Evolutionary conservation across 1,140 invertebrate genomes (phyloP).

Genomic region (Trigoniulus corallinus): DNA sequence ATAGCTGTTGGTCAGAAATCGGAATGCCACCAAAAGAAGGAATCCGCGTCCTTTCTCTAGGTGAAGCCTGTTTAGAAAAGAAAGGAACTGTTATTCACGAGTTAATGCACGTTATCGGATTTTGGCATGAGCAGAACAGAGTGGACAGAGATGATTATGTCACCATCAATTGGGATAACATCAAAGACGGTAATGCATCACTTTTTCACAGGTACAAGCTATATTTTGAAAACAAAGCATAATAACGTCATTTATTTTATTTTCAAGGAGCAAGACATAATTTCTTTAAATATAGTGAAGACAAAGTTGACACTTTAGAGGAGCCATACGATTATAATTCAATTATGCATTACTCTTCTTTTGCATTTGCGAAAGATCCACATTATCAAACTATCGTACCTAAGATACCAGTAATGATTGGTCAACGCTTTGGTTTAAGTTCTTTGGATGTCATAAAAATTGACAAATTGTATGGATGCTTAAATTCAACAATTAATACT

Average conservation of each 20-base stretch:
- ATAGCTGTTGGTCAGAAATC: not conserved
- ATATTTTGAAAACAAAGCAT: too few species aligned
- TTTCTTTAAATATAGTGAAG: conserved; percentile 11
- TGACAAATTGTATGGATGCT: conserved; percentile 28
- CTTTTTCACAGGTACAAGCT: too few species aligned
- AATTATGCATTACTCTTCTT: conserved; percentile 35
- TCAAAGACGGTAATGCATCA: conserved; percentile 28
- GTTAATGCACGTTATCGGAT: conserved; percentile 45
- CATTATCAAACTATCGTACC: conserved; percentile 28
- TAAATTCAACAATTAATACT: not conserved
- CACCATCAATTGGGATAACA: conserved; percentile 42
- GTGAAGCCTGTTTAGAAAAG: not conserved
- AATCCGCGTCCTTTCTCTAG: not conserved
- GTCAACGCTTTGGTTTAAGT: conserved; percentile 29
- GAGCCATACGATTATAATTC: conserved; percentile 14
- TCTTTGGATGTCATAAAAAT: conserved; percentile 31
- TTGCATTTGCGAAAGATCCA: conserved; percentile 25
- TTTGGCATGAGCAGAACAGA: conserved; percentile 47
- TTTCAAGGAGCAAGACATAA: conserved; percentile 5
- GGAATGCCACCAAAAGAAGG: not conserved
- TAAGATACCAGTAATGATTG: conserved; percentile 19
- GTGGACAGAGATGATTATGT: conserved; percentile 45
- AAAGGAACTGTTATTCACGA: conserved; percentile 41
- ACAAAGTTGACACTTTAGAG: conserved; percentile 9
- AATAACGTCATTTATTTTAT: too few species aligned